Base-by-base conservation (phyloP, 2,113 vertebrate genomes). In the Hippoglossus stenolepis region DNA sequence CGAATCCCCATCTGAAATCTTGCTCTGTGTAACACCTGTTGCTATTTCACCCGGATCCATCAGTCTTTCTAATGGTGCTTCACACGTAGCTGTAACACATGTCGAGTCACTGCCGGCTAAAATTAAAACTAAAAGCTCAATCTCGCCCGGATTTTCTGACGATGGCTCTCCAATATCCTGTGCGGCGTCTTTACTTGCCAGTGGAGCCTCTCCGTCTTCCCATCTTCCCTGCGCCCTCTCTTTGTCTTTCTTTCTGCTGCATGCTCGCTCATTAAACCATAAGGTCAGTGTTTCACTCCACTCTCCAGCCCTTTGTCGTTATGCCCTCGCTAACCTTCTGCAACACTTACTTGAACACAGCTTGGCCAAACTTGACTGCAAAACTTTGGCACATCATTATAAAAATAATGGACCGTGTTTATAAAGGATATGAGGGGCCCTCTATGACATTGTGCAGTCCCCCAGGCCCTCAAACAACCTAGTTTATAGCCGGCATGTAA, bases 301-400 rank as follows among this genome's bases (percentile, higher is more conserved):
- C 73, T 76, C 85, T 79, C 40, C 71, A 53, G 58, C 60, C 77
- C 81, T 86, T 79, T 82, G 79, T 89, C 75, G 89, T 51, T 24
- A 43, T 14, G 62, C 80, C 80, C 89, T 89, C n/a, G 56, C 83
- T 79, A 84, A 90, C 83, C 85, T 85, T 75, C 64, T 40, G 67
- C 59, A 80, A 65, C 73, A 82, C 81, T 85, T 70, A 77, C 74
- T 85, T 90, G 59, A 87, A 75, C 85, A 71, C 79, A 85, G 75
- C 88, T 87, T 79, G 80, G 47, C 70, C 68, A 78, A 90, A 90
- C 80, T 88, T 77, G 38, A 87, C 84, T 57, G 62, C 47, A 72
- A 88, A 89, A 86, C 75, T 91, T 88, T 86, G 68, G 62, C 73
- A 83, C 73, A 85, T 91, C 85, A 88, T 90, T 90, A 91, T 70